phyloP scores from a whole-genome alignment of 2,113 vertebrate species.

The Caranx ignobilis region DNA sequence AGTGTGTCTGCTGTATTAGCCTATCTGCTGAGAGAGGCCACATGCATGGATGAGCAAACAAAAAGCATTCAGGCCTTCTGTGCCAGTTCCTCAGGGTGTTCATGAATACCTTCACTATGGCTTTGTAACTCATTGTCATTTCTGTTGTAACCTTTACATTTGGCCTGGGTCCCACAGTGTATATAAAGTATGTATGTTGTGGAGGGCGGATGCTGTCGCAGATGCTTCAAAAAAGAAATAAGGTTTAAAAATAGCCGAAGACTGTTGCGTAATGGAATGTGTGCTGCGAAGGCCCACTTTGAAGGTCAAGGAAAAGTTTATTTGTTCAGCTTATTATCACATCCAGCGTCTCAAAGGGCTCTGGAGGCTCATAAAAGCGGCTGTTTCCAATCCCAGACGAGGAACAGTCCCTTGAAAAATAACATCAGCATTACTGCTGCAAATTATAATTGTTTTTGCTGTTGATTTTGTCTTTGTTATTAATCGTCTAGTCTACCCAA shows the following conservation, averaged over 20 bases:
- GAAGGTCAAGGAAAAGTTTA: slow-evolving; percentile 34
- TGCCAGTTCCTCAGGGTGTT: background rate
- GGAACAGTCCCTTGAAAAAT: background rate
- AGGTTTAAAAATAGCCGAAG: slow-evolving; percentile 45
- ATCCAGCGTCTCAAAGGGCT: slow-evolving; percentile 1
- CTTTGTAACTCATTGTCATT: no score
- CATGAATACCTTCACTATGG: background rate
- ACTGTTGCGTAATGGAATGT: slow-evolving; percentile 33
- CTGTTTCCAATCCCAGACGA: background rate
- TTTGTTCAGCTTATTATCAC: slow-evolving; percentile 47
- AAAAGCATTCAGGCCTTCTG: background rate
- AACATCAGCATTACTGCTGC: background rate
- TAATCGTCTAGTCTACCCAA: background rate
- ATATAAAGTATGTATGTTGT: background rate
- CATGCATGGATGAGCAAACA: background rate
- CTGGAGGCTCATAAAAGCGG: background rate
- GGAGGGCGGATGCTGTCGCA: background rate
- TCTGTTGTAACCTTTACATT: background rate
- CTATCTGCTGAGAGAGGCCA: slow-evolving; percentile 12
- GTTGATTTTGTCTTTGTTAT: background rate
- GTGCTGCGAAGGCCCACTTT: background rate
- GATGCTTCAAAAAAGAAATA: slow-evolving; percentile 12
- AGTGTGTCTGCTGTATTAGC: slow-evolving; percentile 1
- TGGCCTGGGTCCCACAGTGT: background rate
- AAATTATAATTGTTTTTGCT: background rate